Evolutionary conservation across 2,797 vertebrate species (phyloP).

Genomic region (Anguilla megastoma): DNA sequence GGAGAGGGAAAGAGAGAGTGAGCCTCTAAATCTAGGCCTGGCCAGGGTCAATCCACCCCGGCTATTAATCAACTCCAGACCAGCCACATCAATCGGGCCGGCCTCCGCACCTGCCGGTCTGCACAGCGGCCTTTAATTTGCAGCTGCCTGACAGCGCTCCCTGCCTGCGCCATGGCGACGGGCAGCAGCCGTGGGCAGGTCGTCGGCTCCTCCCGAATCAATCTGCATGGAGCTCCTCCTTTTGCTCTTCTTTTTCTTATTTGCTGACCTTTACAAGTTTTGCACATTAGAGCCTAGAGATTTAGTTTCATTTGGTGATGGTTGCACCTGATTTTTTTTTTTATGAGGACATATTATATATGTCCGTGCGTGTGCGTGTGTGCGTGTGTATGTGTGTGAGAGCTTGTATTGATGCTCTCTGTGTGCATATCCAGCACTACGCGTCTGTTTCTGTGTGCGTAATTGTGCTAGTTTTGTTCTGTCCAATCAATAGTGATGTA

Average conservation of each 20-base stretch:
- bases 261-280: neutral
- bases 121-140: neutral
- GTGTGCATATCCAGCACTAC: neutral
- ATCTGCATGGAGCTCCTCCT: neutral
- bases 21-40: neutral
- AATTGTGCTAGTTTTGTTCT: neutral
- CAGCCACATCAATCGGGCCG: neutral
- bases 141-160: neutral
- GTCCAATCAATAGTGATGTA: neutral
- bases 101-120: neutral
- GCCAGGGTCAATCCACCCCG: neutral
- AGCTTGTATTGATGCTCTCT: neutral
- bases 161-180: neutral
- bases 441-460: neutral
- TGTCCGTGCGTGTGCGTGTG: neutral
- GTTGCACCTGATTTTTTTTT: neutral
- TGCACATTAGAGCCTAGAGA: neutral
- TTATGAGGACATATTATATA: neutral
- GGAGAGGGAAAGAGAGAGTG: neutral
- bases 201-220: neutral
- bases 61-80: slow-evolving; percentile 15
- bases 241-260: neutral
- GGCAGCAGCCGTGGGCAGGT: slow-evolving; percentile 7
- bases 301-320: neutral
- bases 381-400: neutral